A percentile compares a stretch with the other conserved stretches of the same genome.
These are phyloP conservation scores for Dendrolimus punctatus DNA, from an alignment of 1,140 invertebrate genomes.

Conservation along the genomic window DNA sequence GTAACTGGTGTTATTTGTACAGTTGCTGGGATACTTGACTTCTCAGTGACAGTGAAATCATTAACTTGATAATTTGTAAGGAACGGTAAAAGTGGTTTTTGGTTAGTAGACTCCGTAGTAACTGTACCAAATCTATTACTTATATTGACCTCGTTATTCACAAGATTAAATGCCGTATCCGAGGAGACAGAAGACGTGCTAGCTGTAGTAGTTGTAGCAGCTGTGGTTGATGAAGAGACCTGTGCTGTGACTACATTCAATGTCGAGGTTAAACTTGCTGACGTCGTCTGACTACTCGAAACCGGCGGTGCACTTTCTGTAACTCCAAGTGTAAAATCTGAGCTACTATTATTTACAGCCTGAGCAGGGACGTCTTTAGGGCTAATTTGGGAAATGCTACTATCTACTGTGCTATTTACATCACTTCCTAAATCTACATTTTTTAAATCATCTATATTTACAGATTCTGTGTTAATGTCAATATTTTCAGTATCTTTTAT, in stretches of 20 bases:
- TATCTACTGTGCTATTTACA: conserved; percentile 47
- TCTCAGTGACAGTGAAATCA: conserved; percentile 24
- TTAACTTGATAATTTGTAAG: conserved; percentile 33
- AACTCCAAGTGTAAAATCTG: conserved; percentile 13
- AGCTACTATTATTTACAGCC: conserved; percentile 42
- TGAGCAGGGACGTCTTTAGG: conserved; percentile 12
- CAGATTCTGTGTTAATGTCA: conserved; percentile 22
- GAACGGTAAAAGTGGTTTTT: conserved; percentile 28
- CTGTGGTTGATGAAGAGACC: not conserved
- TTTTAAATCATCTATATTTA: conserved; percentile 30
- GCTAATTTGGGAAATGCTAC: conserved; percentile 19
- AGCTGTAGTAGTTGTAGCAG: conserved; percentile 1
- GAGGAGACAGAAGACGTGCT: conserved; percentile 22
- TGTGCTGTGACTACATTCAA: too few relatives aligned
- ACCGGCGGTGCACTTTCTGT: conserved; percentile 16
- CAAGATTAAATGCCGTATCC: conserved; percentile 19
- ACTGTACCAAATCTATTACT: conserved; percentile 1
- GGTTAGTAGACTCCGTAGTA: conserved; percentile 30
- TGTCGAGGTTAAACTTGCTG: conserved; percentile 12
- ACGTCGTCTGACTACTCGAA: conserved; percentile 25
- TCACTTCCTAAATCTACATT: conserved; percentile 25
- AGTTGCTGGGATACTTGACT: conserved; percentile 8
- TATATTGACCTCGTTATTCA: conserved; percentile 13
- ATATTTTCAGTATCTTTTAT: conserved; percentile 61
- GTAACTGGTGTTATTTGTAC: conserved; percentile 3